phyloP scores from a whole-genome alignment of 2,888 invertebrate genomes.

The Slavum lentiscoides region DNA sequence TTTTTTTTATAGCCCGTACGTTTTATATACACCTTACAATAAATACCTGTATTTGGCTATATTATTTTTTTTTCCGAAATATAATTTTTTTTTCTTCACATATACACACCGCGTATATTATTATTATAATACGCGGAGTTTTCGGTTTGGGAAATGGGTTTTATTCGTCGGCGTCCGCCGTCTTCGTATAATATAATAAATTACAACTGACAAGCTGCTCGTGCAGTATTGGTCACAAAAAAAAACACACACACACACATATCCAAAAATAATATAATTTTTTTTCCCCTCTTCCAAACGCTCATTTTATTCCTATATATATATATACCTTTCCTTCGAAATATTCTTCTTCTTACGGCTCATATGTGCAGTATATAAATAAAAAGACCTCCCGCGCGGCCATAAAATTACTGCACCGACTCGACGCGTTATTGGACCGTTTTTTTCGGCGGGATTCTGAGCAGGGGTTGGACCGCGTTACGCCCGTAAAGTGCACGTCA shows the following conservation, averaged over 20 bases:
- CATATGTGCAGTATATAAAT: not conserved
- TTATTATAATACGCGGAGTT: too few species aligned
- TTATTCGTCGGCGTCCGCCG: conserved; percentile 2
- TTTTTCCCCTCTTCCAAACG: not conserved
- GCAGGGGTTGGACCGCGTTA: not conserved
- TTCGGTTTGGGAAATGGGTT: not conserved
- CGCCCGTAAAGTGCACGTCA: conserved; percentile 10
- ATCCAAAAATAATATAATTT: too few species aligned
- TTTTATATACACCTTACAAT: too few species aligned
- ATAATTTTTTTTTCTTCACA: not conserved
- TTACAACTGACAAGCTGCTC: conserved; percentile 13
- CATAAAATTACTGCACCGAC: conserved; percentile 21
- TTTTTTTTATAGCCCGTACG: too few species aligned
- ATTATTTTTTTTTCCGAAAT: not conserved
- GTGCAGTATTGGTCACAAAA: not conserved
- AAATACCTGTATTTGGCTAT: not conserved
- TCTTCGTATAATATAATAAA: conserved; percentile 20
- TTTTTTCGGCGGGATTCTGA: not conserved
- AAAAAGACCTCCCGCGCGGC: conserved; percentile 17
- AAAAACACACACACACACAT: not conserved
- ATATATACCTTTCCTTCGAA: too few species aligned
- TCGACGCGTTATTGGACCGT: conserved; percentile 30
- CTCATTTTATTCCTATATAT: too few species aligned
- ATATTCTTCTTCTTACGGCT: not conserved
- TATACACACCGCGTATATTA: not conserved